Base-by-base conservation (phyloP, 2,888 invertebrate species). In the Siphonodentalium dalli region DNA sequence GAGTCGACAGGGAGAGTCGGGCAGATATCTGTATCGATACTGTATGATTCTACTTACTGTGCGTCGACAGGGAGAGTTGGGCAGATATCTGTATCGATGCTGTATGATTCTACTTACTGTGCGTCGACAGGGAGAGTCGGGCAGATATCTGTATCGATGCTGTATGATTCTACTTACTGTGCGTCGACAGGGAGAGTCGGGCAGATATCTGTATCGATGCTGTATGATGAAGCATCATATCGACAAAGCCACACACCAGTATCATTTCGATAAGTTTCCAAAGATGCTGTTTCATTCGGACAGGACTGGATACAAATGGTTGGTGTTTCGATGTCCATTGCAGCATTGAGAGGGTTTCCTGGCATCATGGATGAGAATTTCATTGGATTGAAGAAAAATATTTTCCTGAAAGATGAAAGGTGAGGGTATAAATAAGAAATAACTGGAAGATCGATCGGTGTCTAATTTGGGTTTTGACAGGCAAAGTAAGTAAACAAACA, bases 301-400 rank as follows among this genome's bases (percentile, higher is more conserved):
- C 96, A 96, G 79, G 89, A 83, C 68, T 90, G 89, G 0, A 96
- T 92, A 80, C 96, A 96, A 63, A 95, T 88, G 83, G 92, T 91
- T 4, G 92, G 81, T 0, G 92, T 55, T 7, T 49, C 40, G 2
- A 50, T 53, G 15, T 65, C 57, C 0, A 37, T 39, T 6, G 44
- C 51, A 5, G 49, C 49, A 3, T 54, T 56, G 20, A 56, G 31
- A 0, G 57, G 39, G 13, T 39, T 48, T 21, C 53, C 27, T 9
- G 58, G 61, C 4, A 66, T 27, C n/a, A 61, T 34, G 1, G 59
- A 52, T 21, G 55, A 49, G 39, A 72, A 60, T 26, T 62, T 58
- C 15, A 48, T 46, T n/a, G 52, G 47, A 54, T 72, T 63, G 48
- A 68, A 65, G 53, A 65, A 69, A 41, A 67, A 68, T 41, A 66